phyloP scores from a whole-genome alignment of 1,140 invertebrate genomes.

The Drosophila bocqueti region DNA sequence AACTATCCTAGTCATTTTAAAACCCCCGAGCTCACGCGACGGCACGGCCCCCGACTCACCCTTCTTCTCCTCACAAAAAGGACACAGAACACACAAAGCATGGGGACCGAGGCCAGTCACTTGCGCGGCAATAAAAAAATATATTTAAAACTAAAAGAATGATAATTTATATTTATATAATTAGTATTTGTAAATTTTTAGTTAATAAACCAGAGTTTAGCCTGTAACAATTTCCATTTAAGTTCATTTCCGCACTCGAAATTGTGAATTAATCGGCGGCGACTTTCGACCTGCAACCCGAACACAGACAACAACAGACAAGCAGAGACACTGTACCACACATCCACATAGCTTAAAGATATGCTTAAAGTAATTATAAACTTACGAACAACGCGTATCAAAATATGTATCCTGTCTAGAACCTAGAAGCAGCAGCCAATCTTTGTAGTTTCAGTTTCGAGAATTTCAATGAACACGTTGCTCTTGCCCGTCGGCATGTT shows the following conservation, averaged over 20 bases:
- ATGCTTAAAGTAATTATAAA: slow-evolving; percentile 47
- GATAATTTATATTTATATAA: slow-evolving; percentile 80
- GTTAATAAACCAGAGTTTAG: slow-evolving; percentile 71
- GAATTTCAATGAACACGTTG: slow-evolving; percentile 45
- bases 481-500: slow-evolving; percentile 40
- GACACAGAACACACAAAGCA: slow-evolving; percentile 48
- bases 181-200: slow-evolving; percentile 81
- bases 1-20: slow-evolving; percentile 85
- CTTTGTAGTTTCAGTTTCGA: slow-evolving; percentile 65
- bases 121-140: slow-evolving; percentile 69
- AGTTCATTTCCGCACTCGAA: slow-evolving; percentile 45
- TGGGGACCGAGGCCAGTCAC: slow-evolving; percentile 48
- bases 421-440: slow-evolving; percentile 33
- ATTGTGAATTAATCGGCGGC: slow-evolving; percentile 58
- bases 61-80: slow-evolving; percentile 12
- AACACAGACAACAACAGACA: slow-evolving; percentile 23
- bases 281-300: neutral
- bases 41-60: slow-evolving; percentile 1
- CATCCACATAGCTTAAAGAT: slow-evolving; percentile 26
- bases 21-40: slow-evolving; percentile 30
- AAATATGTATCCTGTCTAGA: slow-evolving; percentile 55
- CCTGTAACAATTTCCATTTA: slow-evolving; percentile 61
- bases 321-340: slow-evolving; percentile 25
- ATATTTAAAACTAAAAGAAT: slow-evolving; percentile 67
- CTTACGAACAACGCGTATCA: slow-evolving; percentile 68